Base-by-base conservation (phyloP, 2,888 invertebrate species). In the Napeogenes sylphis region DNA sequence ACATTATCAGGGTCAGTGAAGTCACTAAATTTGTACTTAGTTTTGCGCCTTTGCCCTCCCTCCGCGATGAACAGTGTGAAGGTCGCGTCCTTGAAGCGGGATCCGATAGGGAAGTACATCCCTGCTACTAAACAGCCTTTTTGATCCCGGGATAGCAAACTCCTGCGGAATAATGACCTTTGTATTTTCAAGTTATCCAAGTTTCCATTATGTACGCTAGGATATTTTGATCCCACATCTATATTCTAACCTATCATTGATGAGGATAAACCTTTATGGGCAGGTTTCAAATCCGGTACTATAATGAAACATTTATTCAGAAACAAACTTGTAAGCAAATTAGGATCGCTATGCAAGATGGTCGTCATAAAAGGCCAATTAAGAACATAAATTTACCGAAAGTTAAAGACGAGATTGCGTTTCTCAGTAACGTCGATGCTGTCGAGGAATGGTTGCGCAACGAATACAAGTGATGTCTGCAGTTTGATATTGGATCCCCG, bases 351-450 rank as follows among this genome's bases (percentile, higher is more conserved):
- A 21, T 0, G 21, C 21, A 21, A 21, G 4, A 10, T 8, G 42
- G 8, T 42, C 12, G 42, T 53, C 33, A 33, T 12, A 1, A n/a
- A 33, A 14, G 10, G 12, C 38, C 14, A 0, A 30, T 30, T 58
- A 47, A 38, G 14, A 2, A 51, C 33, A 14, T 13, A n/a, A 12
- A 46, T 60, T 75, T 64, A 91, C 91, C 83, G 92, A 81, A 95
- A 96, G 81, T 95, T 95, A 83, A 97, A 97, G n/a, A 96, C 95
- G 73, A 97, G 89, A 82, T 97, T 97, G 71, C 97, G 92, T 66
- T 97, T 93, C 81, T 97, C 97, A 0, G 97, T 97, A 55, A 97
- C 96, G 79, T 96, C 95, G 61, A 97, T 92, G 55, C 95, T 95
- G 72, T 95, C 95, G 70, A 94, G 88, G 81, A 95, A 97, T 3